Evolutionary conservation across 2,113 vertebrate species (phyloP).

Genomic region (Galeopterus variegatus): DNA sequence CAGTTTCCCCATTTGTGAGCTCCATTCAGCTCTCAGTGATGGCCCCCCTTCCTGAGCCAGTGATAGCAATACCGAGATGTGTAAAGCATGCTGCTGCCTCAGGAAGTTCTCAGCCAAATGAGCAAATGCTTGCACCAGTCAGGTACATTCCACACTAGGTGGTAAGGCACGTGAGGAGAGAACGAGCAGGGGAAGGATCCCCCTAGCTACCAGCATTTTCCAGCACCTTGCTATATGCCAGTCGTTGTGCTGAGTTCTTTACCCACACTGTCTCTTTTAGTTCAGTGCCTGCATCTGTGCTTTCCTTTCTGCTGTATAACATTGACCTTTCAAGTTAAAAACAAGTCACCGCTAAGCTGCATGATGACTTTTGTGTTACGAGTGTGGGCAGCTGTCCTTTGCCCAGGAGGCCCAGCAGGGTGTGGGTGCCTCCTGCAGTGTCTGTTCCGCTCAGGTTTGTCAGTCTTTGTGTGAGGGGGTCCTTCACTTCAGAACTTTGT

Average conservation of each 20-base stretch:
- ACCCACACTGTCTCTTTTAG: not conserved
- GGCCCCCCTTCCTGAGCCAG: not conserved
- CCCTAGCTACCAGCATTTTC: rapidly evolving
- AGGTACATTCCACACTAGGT: not conserved
- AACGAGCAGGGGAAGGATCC: not conserved
- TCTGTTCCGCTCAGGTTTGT: not conserved
- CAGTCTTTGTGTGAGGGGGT: not conserved
- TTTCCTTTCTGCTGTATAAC: not conserved
- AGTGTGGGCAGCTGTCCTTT: slow-evolving; percentile 58
- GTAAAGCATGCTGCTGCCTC: not conserved
- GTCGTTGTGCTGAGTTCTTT: not conserved
- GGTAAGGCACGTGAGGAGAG: not conserved
- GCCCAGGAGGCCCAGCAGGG: not conserved
- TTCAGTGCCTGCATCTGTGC: not conserved
- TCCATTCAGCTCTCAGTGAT: not conserved
- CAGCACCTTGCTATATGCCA: not conserved
- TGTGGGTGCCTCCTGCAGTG: not conserved
- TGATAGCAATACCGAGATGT: not conserved
- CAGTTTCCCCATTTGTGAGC: not conserved
- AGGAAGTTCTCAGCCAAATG: not conserved
- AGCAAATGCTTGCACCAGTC: not conserved
- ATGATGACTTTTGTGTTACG: not conserved
- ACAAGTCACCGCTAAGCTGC: not conserved
- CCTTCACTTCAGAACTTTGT: not conserved
- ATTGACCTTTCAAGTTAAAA: slow-evolving; percentile 67